phyloP scores from a whole-genome alignment of 1,140 invertebrate genomes.

The Eriosoma lanigerum region DNA sequence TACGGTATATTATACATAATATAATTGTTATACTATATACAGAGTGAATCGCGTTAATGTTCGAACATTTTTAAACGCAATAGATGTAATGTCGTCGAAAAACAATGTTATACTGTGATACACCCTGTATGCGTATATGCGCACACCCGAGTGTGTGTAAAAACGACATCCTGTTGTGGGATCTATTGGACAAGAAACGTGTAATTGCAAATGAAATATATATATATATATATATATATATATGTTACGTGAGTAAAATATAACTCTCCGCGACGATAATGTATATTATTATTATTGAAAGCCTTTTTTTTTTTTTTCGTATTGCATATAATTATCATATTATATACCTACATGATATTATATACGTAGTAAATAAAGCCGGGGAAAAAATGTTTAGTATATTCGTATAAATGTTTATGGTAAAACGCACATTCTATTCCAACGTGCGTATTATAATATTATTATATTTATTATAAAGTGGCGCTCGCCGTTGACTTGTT shows the following conservation, averaged over 20 bases:
- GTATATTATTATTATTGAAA: not conserved
- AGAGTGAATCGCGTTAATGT: too few species aligned
- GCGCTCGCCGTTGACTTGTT: not conserved
- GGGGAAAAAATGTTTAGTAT: not conserved
- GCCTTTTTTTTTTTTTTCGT: not conserved
- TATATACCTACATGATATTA: not conserved
- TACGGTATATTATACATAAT: too few species aligned
- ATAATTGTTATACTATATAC: too few species aligned
- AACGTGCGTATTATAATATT: not conserved
- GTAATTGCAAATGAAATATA: not conserved
- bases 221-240: too few species aligned
- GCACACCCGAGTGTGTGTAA: too few species aligned
- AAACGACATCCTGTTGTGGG: not conserved
- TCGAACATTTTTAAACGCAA: too few species aligned
- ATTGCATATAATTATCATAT: not conserved
- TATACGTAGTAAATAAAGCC: too few species aligned
- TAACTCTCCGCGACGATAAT: not conserved
- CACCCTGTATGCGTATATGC: too few species aligned
- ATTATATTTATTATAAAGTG: not conserved
- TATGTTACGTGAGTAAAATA: conserved; percentile 10
- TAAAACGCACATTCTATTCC: conserved; percentile 5
- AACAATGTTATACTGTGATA: too few species aligned
- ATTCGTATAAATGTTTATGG: not conserved
- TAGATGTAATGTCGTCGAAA: too few species aligned
- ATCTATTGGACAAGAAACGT: not conserved